Percentiles rank a stretch among this genome's conserved stretches.
phyloP scores from a whole-genome alignment of 2,113 vertebrate genomes.

The Mormyrus lacerda region DNA sequence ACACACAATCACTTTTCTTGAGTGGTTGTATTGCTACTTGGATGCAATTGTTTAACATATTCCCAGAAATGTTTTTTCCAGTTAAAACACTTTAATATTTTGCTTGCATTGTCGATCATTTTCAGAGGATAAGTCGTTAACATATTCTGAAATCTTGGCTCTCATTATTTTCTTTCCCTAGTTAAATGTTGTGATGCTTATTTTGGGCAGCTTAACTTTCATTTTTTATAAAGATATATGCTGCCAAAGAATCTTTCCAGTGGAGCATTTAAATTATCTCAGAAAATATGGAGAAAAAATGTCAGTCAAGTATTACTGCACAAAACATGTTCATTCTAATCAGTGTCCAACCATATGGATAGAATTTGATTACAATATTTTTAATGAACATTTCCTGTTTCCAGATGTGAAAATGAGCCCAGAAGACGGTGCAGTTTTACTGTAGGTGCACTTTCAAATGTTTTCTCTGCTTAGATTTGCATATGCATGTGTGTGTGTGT shows the following conservation, averaged over 20 bases:
- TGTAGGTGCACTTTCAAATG: constrained; percentile 27
- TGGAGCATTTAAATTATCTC: neutral
- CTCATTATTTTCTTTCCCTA: neutral
- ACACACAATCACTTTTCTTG: neutral
- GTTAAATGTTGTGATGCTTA: neutral
- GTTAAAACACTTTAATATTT: neutral
- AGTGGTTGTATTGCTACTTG: neutral
- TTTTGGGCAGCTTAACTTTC: neutral
- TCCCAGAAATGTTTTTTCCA: neutral
- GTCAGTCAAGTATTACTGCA: neutral
- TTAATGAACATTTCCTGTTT: constrained; percentile 52
- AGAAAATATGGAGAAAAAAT: neutral
- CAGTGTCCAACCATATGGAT: constrained; percentile 46
- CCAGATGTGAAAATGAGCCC: constrained; percentile 41
- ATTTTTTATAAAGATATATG: neutral
- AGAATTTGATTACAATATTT: constrained; percentile 47
- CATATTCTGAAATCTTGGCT: neutral
- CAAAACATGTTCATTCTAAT: constrained; percentile 28
- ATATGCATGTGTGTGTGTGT: neutral
- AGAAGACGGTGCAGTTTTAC: constrained; percentile 29
- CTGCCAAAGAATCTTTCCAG: neutral
- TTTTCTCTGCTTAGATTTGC: neutral
- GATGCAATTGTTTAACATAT: neutral
- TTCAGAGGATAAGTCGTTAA: neutral
- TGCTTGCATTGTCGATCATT: neutral